These are phyloP conservation scores for Natrix natrix DNA, from an alignment of 2,797 vertebrate species.

Conservation along the genomic window DNA sequence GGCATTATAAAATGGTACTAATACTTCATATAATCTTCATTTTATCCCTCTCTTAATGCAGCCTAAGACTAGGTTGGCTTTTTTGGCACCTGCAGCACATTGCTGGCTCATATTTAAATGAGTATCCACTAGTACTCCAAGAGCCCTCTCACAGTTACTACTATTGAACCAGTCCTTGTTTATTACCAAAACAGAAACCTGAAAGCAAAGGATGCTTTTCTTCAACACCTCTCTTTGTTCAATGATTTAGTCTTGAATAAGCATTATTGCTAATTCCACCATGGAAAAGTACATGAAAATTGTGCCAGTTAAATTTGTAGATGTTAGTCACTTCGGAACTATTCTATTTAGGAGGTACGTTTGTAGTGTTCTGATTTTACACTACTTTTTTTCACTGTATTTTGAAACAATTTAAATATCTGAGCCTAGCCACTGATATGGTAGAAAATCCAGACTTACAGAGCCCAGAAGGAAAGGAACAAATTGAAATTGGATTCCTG, in stretches of 20 bases:
- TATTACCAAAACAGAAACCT: conserved; percentile 30
- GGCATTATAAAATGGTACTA: too few relatives aligned
- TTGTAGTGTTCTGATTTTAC: background rate
- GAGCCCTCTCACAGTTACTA: background rate
- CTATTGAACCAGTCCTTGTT: conserved; percentile 2
- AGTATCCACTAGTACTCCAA: background rate
- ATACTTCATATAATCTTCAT: too few relatives aligned
- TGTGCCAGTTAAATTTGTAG: background rate
- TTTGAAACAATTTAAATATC: background rate
- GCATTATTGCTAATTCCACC: background rate
- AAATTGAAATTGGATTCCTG: background rate
- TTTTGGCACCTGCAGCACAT: too few relatives aligned
- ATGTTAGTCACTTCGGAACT: background rate
- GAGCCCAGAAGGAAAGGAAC: background rate
- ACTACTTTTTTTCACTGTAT: background rate
- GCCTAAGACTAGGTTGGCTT: too few relatives aligned
- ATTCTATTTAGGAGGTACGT: background rate
- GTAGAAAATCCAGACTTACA: background rate
- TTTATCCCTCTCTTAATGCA: too few relatives aligned
- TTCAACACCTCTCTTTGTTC: background rate
- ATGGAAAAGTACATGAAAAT: background rate
- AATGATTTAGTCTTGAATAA: background rate
- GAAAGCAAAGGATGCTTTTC: background rate
- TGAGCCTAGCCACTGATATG: background rate
- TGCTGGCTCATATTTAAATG: background rate